These are phyloP conservation scores for Drosophila bocki DNA, from an alignment of 1,140 invertebrate genomes.

Conservation along the genomic window DNA sequence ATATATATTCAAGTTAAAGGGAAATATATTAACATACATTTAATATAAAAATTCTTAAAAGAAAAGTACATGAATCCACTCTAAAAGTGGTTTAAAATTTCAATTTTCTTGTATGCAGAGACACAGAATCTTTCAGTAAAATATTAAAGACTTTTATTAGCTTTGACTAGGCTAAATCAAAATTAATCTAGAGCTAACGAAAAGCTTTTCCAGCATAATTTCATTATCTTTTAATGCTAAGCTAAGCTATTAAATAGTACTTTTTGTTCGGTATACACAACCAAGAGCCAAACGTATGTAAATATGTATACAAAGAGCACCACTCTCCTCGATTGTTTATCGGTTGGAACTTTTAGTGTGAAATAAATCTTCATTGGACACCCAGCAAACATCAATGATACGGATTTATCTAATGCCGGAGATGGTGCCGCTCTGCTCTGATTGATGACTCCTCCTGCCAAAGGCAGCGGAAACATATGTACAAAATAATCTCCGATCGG, in stretches of 20 bases:
- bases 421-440: slow-evolving; percentile 16
- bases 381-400: slow-evolving; percentile 30
- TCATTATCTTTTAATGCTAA: neutral
- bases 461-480: slow-evolving; percentile 18
- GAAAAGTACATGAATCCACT: neutral
- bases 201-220: neutral
- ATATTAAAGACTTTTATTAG: no score
- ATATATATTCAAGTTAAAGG: neutral
- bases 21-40: neutral
- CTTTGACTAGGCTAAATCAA: no score
- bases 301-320: slow-evolving; percentile 38
- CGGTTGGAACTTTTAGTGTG: slow-evolving; percentile 68
- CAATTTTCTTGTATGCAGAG: no score
- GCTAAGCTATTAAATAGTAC: neutral
- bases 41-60: no score
- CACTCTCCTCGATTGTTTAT: slow-evolving; percentile 50
- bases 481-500: slow-evolving; percentile 11
- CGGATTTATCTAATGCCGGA: slow-evolving; percentile 32
- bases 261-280: neutral
- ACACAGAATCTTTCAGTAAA: no score
- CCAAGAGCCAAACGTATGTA: slow-evolving; percentile 13
- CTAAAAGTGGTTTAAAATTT: no score
- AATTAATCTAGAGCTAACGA: no score
- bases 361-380: slow-evolving; percentile 73
- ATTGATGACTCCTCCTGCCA: slow-evolving; percentile 24